Evolutionary conservation across 2,888 invertebrate genomes (phyloP), one percentile per base, ranked within the genome.

Genomic region (Plagiodera versicolora): DNA sequence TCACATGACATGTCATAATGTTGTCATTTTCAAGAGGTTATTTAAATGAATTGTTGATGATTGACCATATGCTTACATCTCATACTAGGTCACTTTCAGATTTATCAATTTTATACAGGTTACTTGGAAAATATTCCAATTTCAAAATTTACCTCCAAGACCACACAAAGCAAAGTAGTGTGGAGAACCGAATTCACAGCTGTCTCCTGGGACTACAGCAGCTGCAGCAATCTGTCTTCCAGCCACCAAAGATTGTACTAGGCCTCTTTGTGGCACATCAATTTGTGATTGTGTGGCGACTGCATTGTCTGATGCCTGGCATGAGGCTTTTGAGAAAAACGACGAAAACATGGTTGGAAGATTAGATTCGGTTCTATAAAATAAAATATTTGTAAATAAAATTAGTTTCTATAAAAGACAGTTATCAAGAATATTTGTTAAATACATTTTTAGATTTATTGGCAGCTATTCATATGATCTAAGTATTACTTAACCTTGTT

Each of bases 131-230:
- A 17, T 19, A 5, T 6, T 47, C 16, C 16, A 47, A 16, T 5
- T 3, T 39, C 10, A n/a, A 6, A 39, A 6, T 48, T n/a, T 83
- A 70, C 90, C 98, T 67, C 98, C 98, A 71, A 98, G 83, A 54
- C 96, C 98, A 82, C 98, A 98, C 47, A 96, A 85, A 46, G 89
- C 87, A 82, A 94, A 99, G 81, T 94, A 98, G 74, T 95, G 90
- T 64, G 84, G 80, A 0, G 95, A 95, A 51, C 94, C 98, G 82
- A 95, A 97, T 81, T 94, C 95, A 80, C 94, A 94, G 58, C 77
- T 77, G 67, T 77, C 74, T 35, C 77, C 77, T 61, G 71, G 71
- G 11, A 64, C 70, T 10, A 73, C 56, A 6, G 70, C 67, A n/a
- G 72, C 69, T 10, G 68, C 70, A 2, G 80, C 80, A 39, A 80